Conservation (phyloP, 2,888 invertebrate genomes). For the Augiades crinisus region DNA sequence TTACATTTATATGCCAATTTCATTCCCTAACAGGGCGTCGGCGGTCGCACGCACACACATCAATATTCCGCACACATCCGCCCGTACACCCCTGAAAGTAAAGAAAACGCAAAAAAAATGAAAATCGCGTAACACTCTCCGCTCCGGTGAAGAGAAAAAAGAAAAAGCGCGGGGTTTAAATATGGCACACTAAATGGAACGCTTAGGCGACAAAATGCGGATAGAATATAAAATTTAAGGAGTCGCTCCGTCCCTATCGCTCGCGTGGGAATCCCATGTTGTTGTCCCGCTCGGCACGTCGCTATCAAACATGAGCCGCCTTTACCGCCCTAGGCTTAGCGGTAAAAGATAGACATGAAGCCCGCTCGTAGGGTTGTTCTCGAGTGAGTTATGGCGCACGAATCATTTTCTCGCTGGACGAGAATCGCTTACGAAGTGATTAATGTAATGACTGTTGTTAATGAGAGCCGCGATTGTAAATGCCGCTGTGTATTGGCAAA, state of each 20-base stretch:
- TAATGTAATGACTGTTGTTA: conserved; percentile 40
- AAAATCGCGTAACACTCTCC: conserved; percentile 69
- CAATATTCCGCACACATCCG: conserved; percentile 74
- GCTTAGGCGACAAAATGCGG: conserved; percentile 82
- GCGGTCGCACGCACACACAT: conserved; percentile 77
- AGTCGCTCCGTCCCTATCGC: conserved; percentile 56
- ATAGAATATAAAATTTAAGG: conserved; percentile 81
- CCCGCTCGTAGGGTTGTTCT: conserved; percentile 65
- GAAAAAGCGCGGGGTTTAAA: conserved; percentile 75
- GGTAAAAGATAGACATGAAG: conserved; percentile 77
- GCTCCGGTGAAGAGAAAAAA: conserved; percentile 65
- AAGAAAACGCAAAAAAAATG: conserved; percentile 63
- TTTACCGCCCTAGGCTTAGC: conserved; percentile 77
- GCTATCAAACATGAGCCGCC: conserved; percentile 69
- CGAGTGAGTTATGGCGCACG: conserved; percentile 42
- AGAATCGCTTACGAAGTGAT: conserved; percentile 53
- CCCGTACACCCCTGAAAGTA: conserved; percentile 56
- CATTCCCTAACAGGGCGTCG: conserved; percentile 77
- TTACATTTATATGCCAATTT: conserved; percentile 82
- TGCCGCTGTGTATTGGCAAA: background rate
- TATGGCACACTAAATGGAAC: conserved; percentile 82
- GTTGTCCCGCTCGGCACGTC: conserved; percentile 54
- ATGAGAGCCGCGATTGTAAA: conserved; percentile 7
- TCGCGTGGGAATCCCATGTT: conserved; percentile 40
- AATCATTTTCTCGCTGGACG: conserved; percentile 58